Evolutionary conservation across 2,888 invertebrate genomes (phyloP), one percentile per base, ranked within the genome.

Genomic region (Phlogophora meticulosa): DNA sequence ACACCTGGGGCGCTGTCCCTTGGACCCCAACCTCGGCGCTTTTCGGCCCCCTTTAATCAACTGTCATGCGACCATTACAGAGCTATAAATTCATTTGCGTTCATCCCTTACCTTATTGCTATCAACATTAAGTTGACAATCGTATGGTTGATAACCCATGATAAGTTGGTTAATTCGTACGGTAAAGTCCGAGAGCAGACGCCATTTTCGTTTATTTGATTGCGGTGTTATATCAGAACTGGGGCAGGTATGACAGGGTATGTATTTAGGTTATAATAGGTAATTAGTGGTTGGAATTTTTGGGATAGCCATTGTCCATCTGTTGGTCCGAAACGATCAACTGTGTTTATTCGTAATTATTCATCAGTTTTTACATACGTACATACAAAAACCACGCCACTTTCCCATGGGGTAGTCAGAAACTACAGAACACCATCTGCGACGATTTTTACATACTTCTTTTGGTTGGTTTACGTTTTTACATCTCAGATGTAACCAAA

Each of bases 1-100:
- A 90, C 91, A 89, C 94, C 93, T 88, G 92, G 90, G 88, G 94
- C 87, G 93, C 95, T 94, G 94, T 94, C 95, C 91, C 93, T 79
- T 89, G 94, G 92, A 93, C 94, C 93, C 95, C 94, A 87, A 92
- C 94, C 93, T 90, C 90, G 94, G 87, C 77, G 88, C 87, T 88
- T 94, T 94, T 93, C 95, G 95, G 95, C 87, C 92, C 94, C 95
- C 91, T 95, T 95, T 95, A 95, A 95, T 95, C 95, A 95, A 95
- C 94, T 95, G 95, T 94, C 95, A 93, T 89, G 89, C 88, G 89
- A 88, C 88, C 91, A 87, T 90, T 91, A 90, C 91, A 88, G 88
- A 89, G 90, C 92, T 91, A 92, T 92, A 87, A 88, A 81, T 82
- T 80, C 60, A 63, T 68, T 28, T 73, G 20, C 76, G 7, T 13